phyloP scores from a whole-genome alignment of 1,140 invertebrate species.

The Trissolcus basalis region DNA sequence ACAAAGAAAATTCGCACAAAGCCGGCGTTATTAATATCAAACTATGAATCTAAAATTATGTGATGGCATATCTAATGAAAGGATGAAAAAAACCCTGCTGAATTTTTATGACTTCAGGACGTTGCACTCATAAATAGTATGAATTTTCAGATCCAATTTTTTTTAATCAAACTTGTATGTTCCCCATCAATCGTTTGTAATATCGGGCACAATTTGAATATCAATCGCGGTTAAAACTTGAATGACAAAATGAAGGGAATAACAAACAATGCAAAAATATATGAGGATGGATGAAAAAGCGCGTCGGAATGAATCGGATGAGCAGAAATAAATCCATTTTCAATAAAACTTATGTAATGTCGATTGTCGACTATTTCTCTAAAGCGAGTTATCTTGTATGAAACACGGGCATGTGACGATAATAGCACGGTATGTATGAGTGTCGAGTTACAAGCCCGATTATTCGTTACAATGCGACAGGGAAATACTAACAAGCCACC shows the following conservation, averaged over 20 bases:
- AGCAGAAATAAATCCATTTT: constrained; percentile 31
- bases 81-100: constrained; percentile 18
- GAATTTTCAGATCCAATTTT: too few relatives aligned
- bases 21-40: constrained; percentile 19
- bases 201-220: too few relatives aligned
- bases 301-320: neutral
- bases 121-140: constrained; percentile 25
- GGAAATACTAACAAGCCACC: constrained; percentile 47
- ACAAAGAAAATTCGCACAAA: constrained; percentile 18
- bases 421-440: constrained; percentile 55
- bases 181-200: too few relatives aligned
- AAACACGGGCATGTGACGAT: constrained; percentile 42
- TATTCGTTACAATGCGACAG: constrained; percentile 50
- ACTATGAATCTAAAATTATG: constrained; percentile 22
- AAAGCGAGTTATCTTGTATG: constrained; percentile 45
- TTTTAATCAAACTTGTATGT: too few relatives aligned
- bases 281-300: too few relatives aligned
- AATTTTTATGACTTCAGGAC: constrained; percentile 29
- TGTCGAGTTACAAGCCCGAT: constrained; percentile 49
- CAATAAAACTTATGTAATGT: constrained; percentile 47
- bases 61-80: constrained; percentile 34
- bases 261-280: too few relatives aligned
- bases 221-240: too few relatives aligned
- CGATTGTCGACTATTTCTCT: constrained; percentile 38
- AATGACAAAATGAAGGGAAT: too few relatives aligned